These are phyloP conservation scores for Calameuta filiformis DNA, from an alignment of 2,888 invertebrate genomes.

Conservation along the genomic window DNA sequence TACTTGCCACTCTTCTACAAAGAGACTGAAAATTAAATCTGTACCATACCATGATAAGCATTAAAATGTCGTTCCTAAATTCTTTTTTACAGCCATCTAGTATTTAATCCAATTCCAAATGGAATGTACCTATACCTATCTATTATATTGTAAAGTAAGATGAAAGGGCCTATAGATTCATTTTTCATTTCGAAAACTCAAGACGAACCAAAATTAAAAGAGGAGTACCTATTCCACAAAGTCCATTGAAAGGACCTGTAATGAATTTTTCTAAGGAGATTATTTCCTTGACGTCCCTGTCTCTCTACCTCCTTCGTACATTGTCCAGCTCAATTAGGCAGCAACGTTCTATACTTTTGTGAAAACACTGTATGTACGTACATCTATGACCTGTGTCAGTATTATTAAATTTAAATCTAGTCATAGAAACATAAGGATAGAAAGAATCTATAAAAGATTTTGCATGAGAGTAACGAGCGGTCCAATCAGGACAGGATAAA, in stretches of 20 bases:
- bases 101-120: background rate
- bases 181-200: background rate
- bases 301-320: background rate
- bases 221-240: background rate
- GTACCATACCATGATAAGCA: background rate
- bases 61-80: background rate
- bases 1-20: background rate
- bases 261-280: background rate
- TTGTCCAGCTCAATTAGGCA: background rate
- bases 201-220: background rate
- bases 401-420: slow-evolving; percentile 36
- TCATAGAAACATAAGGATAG: slow-evolving; percentile 8
- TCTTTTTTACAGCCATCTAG: background rate
- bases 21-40: background rate
- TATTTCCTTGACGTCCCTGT: background rate
- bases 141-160: background rate
- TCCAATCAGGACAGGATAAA: background rate
- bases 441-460: background rate
- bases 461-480: background rate
- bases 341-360: slow-evolving; percentile 34
- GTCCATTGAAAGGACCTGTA: background rate
- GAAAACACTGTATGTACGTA: slow-evolving; percentile 31
- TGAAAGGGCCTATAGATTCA: background rate
- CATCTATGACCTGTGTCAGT: slow-evolving; percentile 48
- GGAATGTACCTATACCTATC: background rate